phyloP scores from a whole-genome alignment of 2,113 vertebrate genomes.

The Grammomys surdaster region DNA sequence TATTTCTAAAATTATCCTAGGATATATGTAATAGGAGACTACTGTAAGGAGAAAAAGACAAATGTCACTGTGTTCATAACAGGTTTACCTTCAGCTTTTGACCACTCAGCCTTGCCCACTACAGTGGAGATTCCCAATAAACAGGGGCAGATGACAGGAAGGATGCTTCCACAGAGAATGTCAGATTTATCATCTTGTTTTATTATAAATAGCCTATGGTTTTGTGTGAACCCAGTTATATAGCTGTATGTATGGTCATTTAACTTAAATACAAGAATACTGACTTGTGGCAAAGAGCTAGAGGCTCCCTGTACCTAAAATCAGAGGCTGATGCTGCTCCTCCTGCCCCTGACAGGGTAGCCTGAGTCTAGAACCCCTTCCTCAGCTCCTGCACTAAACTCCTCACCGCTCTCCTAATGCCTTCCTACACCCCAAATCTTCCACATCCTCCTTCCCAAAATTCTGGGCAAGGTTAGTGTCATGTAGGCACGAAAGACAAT shows the following conservation, averaged over 20 bases:
- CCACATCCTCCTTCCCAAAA: background rate
- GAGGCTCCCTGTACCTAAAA: rapidly evolving
- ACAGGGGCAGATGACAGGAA: slow-evolving; percentile 9
- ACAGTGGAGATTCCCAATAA: background rate
- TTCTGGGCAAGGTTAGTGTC: background rate
- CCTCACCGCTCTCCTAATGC: background rate
- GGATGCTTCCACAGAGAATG: background rate
- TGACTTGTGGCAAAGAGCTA: background rate
- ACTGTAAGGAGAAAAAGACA: background rate
- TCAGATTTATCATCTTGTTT: background rate
- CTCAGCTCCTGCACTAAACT: background rate
- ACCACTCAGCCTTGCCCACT: background rate
- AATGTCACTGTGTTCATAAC: background rate
- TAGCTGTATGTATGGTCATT: background rate
- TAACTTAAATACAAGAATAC: background rate
- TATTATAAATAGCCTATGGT: background rate
- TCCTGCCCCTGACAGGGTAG: background rate
- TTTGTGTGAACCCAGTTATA: slow-evolving; percentile 24
- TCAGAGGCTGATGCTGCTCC: background rate
- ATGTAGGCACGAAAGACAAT: background rate
- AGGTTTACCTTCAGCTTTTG: slow-evolving; percentile 11
- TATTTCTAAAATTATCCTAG: background rate
- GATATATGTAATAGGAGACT: background rate
- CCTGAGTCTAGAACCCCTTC: background rate
- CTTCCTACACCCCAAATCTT: background rate